Evolutionary conservation across 2,797 vertebrate genomes (phyloP), one percentile per base, ranked within the genome.

Genomic region (Gallinago solitaria): DNA sequence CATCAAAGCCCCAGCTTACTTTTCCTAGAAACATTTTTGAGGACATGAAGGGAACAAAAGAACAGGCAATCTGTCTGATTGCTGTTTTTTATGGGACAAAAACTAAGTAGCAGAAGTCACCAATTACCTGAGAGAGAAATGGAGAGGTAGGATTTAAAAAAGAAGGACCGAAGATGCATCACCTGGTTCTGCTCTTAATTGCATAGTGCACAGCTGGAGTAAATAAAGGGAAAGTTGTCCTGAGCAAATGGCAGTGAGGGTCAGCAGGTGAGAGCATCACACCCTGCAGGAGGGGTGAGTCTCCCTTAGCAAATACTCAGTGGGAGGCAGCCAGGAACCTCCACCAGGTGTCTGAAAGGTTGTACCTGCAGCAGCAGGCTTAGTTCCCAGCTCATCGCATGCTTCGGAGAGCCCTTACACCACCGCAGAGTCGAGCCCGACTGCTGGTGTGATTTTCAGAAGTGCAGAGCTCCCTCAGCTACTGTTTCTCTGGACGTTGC

Each of bases 391-490:
- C 25, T 68, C 50, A 47, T 41, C 27, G 6, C 0, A 1, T 54
- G 25, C 35, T n/a, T 56, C 1, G 1, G 32, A 45, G 27, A 25
- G 16, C 15, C 32, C 61, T 48, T 41, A 21, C 17, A 30, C 15
- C 24, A 32, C 6, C 33, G n/a, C 23, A n/a, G 57, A 53, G 10
- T 20, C 0, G 3, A 48, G 16, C 25, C 14, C 0, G 2, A 8
- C 25, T 33, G 54, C 25, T 2, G 0, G 17, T 6, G 10, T 6
- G 18, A 11, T 28, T 51, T 70, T 51, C 35, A 13, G n/a, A 43
- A 61, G 21, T 2, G 13, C 14, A 54, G 56, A 43, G 24, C 32
- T 78, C 32, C 27, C 1, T 4, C 73, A 87, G 70, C 12, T 45
- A 33, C 28, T 30, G 19, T 33, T 93, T 89, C 51, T 77, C 59